Conservation (phyloP, 2,888 invertebrate species). For the Polydrusus pterygomalis region DNA sequence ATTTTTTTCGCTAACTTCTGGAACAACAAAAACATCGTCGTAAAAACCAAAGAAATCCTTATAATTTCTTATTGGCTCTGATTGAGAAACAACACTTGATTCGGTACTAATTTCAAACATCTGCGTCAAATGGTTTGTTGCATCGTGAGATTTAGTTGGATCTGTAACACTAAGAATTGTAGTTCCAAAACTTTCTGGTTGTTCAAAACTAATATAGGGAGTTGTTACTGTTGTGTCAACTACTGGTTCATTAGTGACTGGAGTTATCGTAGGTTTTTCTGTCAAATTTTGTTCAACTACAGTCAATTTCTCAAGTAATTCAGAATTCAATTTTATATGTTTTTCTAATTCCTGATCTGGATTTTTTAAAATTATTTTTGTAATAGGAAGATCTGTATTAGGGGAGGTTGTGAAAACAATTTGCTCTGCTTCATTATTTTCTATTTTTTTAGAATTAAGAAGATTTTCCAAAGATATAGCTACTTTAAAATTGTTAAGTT, state of each 20-base stretch:
- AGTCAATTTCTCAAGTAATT: constrained; percentile 33
- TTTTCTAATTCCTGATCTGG: not conserved
- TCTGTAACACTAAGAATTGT: constrained; percentile 39
- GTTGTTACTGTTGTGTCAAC: constrained; percentile 55
- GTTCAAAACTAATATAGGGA: constrained; percentile 49
- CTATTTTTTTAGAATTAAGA: not conserved
- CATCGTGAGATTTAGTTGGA: not conserved
- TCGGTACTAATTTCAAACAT: constrained; percentile 23
- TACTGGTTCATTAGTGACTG: constrained; percentile 19
- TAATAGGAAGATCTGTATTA: not conserved
- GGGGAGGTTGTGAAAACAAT: not conserved
- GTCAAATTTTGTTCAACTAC: constrained; percentile 28
- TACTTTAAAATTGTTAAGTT: not conserved
- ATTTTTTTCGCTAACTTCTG: constrained; percentile 31
- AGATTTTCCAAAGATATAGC: not conserved
- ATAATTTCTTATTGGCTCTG: not conserved
- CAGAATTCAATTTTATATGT: constrained; percentile 10
- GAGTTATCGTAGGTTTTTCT: not conserved
- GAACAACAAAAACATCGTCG: constrained; percentile 47
- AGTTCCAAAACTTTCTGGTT: constrained; percentile 45
- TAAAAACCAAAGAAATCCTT: constrained; percentile 21
- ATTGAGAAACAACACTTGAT: not conserved
- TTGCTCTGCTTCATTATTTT: not conserved
- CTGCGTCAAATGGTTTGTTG: constrained; percentile 15
- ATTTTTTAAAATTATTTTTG: not conserved